Percentiles rank a stretch among this genome's conserved stretches.
Conservation (phyloP, 2,797 vertebrate genomes). For the Tympanoctomys barrerae region DNA sequence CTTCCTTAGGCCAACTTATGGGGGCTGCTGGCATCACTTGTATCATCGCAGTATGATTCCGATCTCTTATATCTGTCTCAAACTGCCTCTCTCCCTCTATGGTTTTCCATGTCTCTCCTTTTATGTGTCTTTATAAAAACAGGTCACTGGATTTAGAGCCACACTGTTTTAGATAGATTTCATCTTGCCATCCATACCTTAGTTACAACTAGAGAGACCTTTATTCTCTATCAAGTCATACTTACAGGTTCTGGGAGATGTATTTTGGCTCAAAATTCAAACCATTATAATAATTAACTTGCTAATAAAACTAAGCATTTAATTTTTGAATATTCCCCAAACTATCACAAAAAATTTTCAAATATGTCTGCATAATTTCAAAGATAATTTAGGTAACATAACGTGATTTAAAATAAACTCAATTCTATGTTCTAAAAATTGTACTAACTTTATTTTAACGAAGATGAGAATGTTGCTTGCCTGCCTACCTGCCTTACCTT, state of each 20-base stretch:
- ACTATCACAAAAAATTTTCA: constrained; percentile 16
- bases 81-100: neutral
- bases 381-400: constrained; percentile 41
- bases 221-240: neutral
- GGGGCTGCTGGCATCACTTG: neutral
- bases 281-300: neutral
- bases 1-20: neutral
- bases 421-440: neutral
- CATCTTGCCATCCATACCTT: neutral
- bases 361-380: neutral
- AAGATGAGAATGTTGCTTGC: neutral
- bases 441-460: constrained; percentile 17
- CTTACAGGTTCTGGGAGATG: neutral
- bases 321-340: constrained; percentile 30
- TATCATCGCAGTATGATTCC: neutral
- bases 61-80: neutral
- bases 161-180: neutral
- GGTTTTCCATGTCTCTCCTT: neutral
- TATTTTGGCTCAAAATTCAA: neutral
- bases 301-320: constrained; percentile 46
- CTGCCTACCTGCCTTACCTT: no score
- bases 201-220: constrained; percentile 38
- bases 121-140: neutral
- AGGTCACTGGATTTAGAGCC: neutral
- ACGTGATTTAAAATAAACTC: constrained; percentile 39